Percentiles rank a stretch among this genome's conserved stretches.
Conservation (phyloP, 2,888 invertebrate species). For the Pseudanteris insignis region DNA sequence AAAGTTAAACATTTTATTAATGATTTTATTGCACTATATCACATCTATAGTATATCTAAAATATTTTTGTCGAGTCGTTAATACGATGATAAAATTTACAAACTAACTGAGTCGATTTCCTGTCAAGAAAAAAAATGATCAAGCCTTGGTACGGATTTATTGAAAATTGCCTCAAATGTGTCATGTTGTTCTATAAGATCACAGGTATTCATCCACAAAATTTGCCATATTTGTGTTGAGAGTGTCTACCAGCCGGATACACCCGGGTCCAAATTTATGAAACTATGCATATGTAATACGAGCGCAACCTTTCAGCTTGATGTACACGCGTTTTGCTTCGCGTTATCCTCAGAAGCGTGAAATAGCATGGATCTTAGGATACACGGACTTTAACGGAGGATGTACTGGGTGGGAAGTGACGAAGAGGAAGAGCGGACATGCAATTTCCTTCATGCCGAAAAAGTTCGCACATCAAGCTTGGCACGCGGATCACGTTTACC, state of each 20-base stretch:
- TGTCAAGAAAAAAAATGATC: slow-evolving; percentile 13
- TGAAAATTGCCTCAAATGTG: slow-evolving; percentile 37
- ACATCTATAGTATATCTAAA: slow-evolving; percentile 25
- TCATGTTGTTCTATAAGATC: slow-evolving; percentile 12
- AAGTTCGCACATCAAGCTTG: slow-evolving; percentile 43
- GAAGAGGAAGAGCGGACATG: slow-evolving; percentile 44
- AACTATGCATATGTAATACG: slow-evolving; percentile 58
- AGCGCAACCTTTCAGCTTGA: slow-evolving; percentile 17
- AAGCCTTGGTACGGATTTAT: slow-evolving; percentile 21
- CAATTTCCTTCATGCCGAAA: slow-evolving; percentile 49
- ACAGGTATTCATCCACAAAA: slow-evolving; percentile 20
- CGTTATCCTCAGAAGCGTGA: slow-evolving; percentile 33
- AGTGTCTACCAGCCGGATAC: slow-evolving; percentile 24
- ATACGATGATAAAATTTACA: too few species aligned
- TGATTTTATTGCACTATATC: too few species aligned
- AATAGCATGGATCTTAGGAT: slow-evolving; percentile 44
- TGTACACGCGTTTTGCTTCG: slow-evolving; percentile 29
- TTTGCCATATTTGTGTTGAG: slow-evolving; percentile 39
- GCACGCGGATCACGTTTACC: slow-evolving; percentile 53
- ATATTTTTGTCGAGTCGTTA: slow-evolving; percentile 22
- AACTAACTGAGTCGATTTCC: too few species aligned
- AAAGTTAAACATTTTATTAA: too few species aligned
- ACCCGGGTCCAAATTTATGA: slow-evolving; percentile 52
- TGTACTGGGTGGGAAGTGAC: neutral
- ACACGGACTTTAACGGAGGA: slow-evolving; percentile 18